Percentiles rank a stretch among this genome's conserved stretches.
Conservation (phyloP, 2,888 invertebrate genomes). For the Lycophotia porphyrea region DNA sequence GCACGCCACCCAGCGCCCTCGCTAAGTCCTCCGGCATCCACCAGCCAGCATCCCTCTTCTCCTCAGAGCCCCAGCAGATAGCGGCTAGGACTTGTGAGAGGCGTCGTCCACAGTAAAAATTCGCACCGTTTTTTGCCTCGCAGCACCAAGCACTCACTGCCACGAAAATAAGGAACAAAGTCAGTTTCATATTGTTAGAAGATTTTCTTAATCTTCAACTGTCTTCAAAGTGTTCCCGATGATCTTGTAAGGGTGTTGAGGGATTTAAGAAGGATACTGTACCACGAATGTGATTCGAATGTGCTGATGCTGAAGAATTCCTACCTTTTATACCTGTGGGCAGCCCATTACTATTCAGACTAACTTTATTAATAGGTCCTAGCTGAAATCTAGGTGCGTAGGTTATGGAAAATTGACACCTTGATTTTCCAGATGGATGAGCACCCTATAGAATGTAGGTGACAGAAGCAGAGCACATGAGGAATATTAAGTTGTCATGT, state of each 20-base stretch:
- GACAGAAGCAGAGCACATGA: background rate
- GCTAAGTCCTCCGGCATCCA: conserved; percentile 28
- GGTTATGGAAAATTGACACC: conserved; percentile 27
- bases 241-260: background rate
- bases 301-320: conserved; percentile 13
- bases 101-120: conserved; percentile 50
- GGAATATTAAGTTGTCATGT: background rate
- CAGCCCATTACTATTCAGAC: conserved; percentile 50
- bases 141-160: conserved; percentile 31
- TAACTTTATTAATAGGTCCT: conserved; percentile 21
- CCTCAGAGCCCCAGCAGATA: conserved; percentile 44
- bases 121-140: conserved; percentile 32
- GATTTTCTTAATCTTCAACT: conserved; percentile 5
- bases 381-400: conserved; percentile 24
- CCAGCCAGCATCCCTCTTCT: conserved; percentile 49
- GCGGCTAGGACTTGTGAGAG: conserved; percentile 40
- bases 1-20: conserved; percentile 39
- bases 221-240: background rate
- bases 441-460: conserved; percentile 4
- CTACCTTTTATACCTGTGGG: conserved; percentile 47
- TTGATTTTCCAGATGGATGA: conserved; percentile 28
- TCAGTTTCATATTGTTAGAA: conserved; percentile 41
- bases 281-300: conserved; percentile 41
- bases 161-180: conserved; percentile 33
- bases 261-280: conserved; percentile 7